Conservation (phyloP, 2,113 vertebrate genomes). For the Elanoides forficatus region DNA sequence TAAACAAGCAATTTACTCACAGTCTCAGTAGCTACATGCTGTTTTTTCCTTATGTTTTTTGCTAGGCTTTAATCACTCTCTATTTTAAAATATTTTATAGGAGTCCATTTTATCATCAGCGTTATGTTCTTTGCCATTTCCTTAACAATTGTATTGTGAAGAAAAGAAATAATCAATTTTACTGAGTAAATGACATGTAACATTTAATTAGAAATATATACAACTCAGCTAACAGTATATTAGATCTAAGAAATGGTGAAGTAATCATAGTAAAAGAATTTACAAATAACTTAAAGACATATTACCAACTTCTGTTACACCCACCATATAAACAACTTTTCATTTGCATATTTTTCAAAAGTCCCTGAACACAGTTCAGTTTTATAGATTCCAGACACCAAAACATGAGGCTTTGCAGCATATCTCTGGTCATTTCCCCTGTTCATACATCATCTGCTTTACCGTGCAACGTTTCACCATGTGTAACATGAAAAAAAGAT, state of each 20-base stretch:
- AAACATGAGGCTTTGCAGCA: background rate
- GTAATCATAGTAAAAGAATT: background rate
- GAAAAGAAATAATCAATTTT: background rate
- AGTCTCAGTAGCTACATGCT: background rate
- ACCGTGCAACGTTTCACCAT: background rate
- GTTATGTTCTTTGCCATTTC: background rate
- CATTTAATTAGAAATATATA: background rate
- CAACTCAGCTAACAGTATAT: background rate
- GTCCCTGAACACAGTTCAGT: background rate
- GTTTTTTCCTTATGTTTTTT: background rate
- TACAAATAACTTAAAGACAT: background rate
- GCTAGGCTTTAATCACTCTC: background rate
- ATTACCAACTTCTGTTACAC: background rate
- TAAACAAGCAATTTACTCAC: background rate
- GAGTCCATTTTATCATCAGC: background rate
- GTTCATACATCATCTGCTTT: background rate
- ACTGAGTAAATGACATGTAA: background rate
- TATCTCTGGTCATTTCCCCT: background rate
- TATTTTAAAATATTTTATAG: background rate
- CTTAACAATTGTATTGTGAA: background rate
- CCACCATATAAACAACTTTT: background rate
- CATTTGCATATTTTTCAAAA: background rate
- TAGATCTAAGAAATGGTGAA: background rate
- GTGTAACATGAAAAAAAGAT: background rate
- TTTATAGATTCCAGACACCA: background rate